Evolutionary conservation across 2,797 vertebrate species (phyloP).

Genomic region (Pelochelys cantorii): DNA sequence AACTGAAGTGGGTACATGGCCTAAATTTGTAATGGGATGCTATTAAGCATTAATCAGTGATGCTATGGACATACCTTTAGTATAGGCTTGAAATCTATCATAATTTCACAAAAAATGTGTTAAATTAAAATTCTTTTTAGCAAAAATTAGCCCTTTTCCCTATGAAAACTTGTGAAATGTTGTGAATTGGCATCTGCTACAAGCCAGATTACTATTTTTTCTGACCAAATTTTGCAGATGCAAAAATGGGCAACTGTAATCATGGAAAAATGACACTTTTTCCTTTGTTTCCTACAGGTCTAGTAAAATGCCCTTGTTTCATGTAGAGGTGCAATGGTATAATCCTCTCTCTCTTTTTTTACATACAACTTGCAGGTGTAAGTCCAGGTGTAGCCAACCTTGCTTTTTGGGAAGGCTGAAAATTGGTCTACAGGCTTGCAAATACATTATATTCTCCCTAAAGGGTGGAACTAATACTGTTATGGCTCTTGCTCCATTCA

Average conservation of each 20-base stretch:
- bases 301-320: neutral
- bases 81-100: too few relatives aligned
- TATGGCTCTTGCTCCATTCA: neutral
- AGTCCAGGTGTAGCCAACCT: neutral
- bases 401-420: neutral
- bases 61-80: too few relatives aligned
- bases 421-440: neutral
- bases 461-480: neutral
- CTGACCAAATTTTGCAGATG: neutral
- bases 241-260: neutral
- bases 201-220: accelerated
- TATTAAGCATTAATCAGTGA: too few relatives aligned
- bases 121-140: too few relatives aligned
- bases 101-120: too few relatives aligned
- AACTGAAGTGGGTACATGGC: too few relatives aligned
- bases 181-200: neutral
- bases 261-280: neutral
- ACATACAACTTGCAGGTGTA: neutral
- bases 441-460: neutral
- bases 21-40: too few relatives aligned
- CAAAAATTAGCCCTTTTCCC: accelerated
- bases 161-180: neutral
- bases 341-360: neutral
- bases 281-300: neutral
- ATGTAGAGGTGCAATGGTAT: neutral